Base-by-base conservation (phyloP, 1,140 invertebrate genomes). In the Drosophila parabipectinata region DNA sequence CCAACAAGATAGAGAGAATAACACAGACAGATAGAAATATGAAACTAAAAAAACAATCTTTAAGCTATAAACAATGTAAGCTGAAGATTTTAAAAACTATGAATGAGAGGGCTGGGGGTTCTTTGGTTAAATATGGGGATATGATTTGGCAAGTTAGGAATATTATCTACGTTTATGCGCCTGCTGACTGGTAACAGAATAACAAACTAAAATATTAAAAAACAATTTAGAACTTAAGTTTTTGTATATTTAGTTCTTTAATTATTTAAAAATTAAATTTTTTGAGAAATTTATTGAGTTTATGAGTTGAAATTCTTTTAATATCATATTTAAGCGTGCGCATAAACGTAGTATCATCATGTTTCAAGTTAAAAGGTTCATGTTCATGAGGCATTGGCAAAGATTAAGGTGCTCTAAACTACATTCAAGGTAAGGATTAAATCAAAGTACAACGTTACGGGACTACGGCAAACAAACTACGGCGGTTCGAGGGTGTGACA, bases 51-150 rank as follows among this genome's bases (percentile, higher is more conserved):
- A 78, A 78, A 85, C 66, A 72, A 72, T 52, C 64, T 78, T 87
- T 59, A 81, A 87, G 82, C 82, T 85, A 85, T 78, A 56, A 87
- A 87, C 78, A 87, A 77, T 72, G 69, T 51, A 47, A 69, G 78
- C 82, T 74, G 48, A 72, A 54, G 47, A 28, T 50, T 47, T 37
- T n/a, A n/a, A 18, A 62, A 61, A 67, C 72, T 45, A 72, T 55
- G 53, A 66, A 1, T 56, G 48, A 21, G 4, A 14, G 34, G 28
- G 18, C 4, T 44, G 32, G 34, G 10, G 10, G 26, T 28, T 28
- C 5, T 37, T 37, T 37, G 10, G 15, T 10, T 21, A 30, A 37
- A 44, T 0, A 9, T 24, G 8, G 21, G 15, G 15, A 21, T 14
- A n/a, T 30, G 26, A 6, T 28, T 60, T 28, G 52, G 53, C 32